These are phyloP conservation scores for Anneissia japonica DNA, from an alignment of 35 echinoderm and acorn worm genomes.

Conservation along the genomic window DNA sequence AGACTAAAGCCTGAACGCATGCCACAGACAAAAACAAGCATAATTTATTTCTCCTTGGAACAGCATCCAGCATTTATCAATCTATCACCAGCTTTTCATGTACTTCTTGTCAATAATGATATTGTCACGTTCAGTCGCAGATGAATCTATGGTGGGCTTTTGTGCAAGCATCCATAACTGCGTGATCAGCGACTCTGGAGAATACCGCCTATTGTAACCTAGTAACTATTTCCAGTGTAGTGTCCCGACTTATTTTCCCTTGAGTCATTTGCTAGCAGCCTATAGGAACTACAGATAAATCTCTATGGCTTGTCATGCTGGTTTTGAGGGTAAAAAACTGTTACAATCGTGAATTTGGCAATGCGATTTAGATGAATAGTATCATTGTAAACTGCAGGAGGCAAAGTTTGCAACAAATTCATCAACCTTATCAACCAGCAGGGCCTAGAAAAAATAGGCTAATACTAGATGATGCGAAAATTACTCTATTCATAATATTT, in stretches of 20 bases:
- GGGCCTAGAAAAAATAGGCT: no score
- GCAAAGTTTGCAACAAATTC: no score
- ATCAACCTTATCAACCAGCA: no score
- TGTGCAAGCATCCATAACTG: not conserved
- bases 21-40: not conserved
- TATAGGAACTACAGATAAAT: not conserved
- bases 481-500: no score
- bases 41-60: not conserved
- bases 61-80: not conserved
- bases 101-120: not conserved
- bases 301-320: not conserved
- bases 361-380: no score
- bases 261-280: not conserved
- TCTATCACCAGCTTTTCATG: not conserved
- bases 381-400: no score
- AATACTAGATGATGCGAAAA: no score
- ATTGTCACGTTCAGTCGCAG: not conserved
- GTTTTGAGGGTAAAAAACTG: not conserved
- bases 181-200: not conserved
- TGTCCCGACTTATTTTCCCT: not conserved
- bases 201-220: not conserved
- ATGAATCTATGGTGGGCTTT: not conserved
- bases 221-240: not conserved
- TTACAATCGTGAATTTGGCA: not conserved
- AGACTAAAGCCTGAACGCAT: not conserved